phyloP scores from a whole-genome alignment of 2,888 invertebrate genomes.

The Trypoxylon attenuatum region DNA sequence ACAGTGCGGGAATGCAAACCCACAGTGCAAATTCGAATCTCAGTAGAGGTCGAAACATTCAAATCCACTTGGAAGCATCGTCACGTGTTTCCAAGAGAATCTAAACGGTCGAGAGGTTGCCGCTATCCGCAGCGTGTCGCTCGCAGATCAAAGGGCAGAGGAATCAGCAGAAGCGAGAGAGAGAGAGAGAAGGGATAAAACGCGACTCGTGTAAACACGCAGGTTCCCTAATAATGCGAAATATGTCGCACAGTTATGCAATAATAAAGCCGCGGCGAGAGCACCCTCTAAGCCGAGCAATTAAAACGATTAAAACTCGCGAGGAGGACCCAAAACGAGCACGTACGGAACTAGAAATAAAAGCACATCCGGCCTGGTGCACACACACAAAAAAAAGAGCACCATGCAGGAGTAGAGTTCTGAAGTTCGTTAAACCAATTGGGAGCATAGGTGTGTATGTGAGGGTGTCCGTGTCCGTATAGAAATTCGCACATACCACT shows the following conservation, averaged over 20 bases:
- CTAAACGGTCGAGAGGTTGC: too few relatives aligned
- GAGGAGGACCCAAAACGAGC: conserved; percentile 14
- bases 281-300: conserved; percentile 19
- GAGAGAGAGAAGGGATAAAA: not conserved
- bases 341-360: conserved; percentile 14
- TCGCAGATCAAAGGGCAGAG: too few relatives aligned
- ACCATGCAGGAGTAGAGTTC: conserved; percentile 5
- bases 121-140: too few relatives aligned
- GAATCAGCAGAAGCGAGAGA: not conserved
- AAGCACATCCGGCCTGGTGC: not conserved
- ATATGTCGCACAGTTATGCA: not conserved
- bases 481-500: conserved; percentile 12
- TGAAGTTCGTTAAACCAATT: conserved; percentile 36
- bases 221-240: conserved; percentile 14
- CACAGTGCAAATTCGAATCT: too few relatives aligned
- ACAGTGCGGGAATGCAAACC: too few relatives aligned
- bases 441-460: too few relatives aligned
- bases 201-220: not conserved
- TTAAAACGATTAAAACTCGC: conserved; percentile 31
- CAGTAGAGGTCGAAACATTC: too few relatives aligned
- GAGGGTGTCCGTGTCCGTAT: too few relatives aligned
- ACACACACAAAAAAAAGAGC: not conserved
- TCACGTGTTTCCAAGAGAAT: too few relatives aligned
- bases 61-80: too few relatives aligned
- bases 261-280: not conserved